phyloP scores from a whole-genome alignment of 2,888 invertebrate genomes.

The Drosophila phalerata region DNA sequence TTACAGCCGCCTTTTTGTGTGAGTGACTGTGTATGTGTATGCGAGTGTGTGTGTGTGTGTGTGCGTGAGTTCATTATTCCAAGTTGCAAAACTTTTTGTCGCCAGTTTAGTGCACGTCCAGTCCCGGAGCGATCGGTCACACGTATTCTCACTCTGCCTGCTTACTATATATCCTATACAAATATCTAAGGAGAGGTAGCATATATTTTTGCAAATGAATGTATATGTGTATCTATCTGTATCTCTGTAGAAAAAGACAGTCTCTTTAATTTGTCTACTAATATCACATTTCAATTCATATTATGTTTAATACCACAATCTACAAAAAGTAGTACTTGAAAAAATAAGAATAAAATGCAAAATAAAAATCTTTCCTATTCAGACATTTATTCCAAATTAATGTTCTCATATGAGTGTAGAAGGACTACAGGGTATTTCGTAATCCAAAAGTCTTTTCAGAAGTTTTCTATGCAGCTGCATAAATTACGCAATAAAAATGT shows the following conservation, averaged over 20 bases:
- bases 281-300: too few species aligned
- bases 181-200: background rate
- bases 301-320: too few species aligned
- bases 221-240: background rate
- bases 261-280: background rate
- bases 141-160: slow-evolving; percentile 31
- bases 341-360: background rate
- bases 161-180: slow-evolving; percentile 28
- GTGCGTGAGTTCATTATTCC: slow-evolving; percentile 43
- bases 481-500: slow-evolving; percentile 81
- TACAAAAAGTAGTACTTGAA: too few species aligned
- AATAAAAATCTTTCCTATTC: too few species aligned
- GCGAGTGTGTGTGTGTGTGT: background rate
- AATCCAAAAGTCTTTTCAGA: background rate
- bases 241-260: background rate
- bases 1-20: slow-evolving; percentile 21
- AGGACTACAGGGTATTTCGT: slow-evolving; percentile 14
- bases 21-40: background rate
- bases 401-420: background rate
- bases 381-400: background rate
- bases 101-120: slow-evolving; percentile 43
- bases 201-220: background rate
- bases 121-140: slow-evolving; percentile 54
- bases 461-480: slow-evolving; percentile 57
- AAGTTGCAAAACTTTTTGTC: slow-evolving; percentile 53